These are phyloP conservation scores for Ibidorhyncha struthersii DNA, from an alignment of 2,113 vertebrate species.

Conservation along the genomic window DNA sequence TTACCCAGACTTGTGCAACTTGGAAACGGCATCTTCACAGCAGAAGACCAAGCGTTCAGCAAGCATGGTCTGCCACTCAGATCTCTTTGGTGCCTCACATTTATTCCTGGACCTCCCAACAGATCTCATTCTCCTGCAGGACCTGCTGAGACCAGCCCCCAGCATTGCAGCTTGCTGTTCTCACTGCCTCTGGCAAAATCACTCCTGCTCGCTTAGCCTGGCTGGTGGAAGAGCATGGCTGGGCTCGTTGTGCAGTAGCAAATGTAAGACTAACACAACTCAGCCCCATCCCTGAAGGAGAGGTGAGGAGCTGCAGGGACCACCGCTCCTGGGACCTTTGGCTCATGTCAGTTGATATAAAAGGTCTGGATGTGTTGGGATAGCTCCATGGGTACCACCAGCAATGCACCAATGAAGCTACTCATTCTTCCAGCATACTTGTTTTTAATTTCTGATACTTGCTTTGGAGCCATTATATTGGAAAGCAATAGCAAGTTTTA, in stretches of 20 bases:
- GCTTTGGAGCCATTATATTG: not conserved
- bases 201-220: not conserved
- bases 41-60: not conserved
- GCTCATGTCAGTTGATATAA: not conserved
- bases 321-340: not conserved
- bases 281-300: not conserved
- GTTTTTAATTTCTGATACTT: not conserved
- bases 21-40: not conserved
- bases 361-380: not conserved
- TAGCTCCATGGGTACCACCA: not conserved
- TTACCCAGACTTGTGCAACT: rapidly evolving
- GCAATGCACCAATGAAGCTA: not conserved
- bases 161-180: not conserved
- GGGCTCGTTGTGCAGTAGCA: not conserved
- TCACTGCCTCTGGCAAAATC: not conserved
- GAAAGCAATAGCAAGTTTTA: not conserved
- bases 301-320: not conserved
- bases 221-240: not conserved
- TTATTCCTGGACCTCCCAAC: not conserved
- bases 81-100: not conserved
- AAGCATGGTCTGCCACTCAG: not conserved
- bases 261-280: not conserved
- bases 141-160: not conserved
- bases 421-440: not conserved
- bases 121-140: not conserved